Conservation (phyloP, 2,888 invertebrate genomes). For the Callyntrura guangdongensis region DNA sequence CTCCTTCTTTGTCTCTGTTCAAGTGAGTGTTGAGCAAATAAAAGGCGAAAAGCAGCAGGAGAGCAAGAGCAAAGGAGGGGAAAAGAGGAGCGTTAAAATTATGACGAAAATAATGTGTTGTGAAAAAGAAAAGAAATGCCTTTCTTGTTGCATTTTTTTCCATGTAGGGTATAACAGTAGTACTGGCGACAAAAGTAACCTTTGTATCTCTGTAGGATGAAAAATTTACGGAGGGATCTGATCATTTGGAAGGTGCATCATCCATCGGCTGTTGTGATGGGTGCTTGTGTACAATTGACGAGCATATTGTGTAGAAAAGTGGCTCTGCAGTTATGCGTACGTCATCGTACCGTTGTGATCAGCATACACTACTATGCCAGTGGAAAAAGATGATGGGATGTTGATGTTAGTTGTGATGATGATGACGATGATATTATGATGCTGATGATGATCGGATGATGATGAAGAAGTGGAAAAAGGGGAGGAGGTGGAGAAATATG, state of each 20-base stretch:
- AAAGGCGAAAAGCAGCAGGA: constrained; percentile 38
- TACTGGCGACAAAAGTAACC: neutral
- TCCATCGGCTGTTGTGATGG: neutral
- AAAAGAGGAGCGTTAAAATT: constrained; percentile 47
- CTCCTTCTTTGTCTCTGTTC: constrained; percentile 52
- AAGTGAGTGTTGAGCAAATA: constrained; percentile 31
- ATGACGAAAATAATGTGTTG: neutral
- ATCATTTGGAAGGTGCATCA: constrained; percentile 4
- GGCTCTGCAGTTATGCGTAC: too few species aligned
- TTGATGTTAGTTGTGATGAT: constrained; percentile 2
- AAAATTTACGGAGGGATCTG: neutral
- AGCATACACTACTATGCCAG: neutral
- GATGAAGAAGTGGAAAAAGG: constrained; percentile 69
- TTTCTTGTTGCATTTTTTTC: neutral
- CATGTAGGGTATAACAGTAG: neutral
- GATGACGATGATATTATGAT: constrained; percentile 29
- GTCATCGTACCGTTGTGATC: neutral
- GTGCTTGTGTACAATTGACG: neutral
- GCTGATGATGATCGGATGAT: constrained; percentile 51
- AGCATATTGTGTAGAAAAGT: too few species aligned
- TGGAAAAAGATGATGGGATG: constrained; percentile 51
- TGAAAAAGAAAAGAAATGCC: constrained; percentile 3
- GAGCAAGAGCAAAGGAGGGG: neutral
- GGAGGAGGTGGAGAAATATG: constrained; percentile 63
- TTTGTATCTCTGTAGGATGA: neutral